phyloP scores from a whole-genome alignment of 2,113 vertebrate genomes.

The Cyprinodon variegatus region DNA sequence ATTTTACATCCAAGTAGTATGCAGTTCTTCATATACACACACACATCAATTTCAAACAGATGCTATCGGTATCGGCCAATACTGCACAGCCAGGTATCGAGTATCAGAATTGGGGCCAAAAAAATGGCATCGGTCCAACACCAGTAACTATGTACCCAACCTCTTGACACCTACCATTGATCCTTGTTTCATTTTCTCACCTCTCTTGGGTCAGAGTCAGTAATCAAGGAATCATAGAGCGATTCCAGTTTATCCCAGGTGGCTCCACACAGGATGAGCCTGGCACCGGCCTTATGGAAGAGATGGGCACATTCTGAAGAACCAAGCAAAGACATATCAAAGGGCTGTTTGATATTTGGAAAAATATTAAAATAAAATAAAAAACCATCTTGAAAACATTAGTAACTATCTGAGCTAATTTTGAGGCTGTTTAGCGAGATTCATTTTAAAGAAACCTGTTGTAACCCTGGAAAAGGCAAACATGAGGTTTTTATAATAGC shows the following conservation, averaged over 20 bases:
- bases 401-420: neutral
- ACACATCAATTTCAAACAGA: no score
- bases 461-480: no score
- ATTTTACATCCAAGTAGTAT: no score
- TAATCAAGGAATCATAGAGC: constrained; percentile 86
- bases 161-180: neutral
- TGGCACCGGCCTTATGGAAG: constrained; percentile 90
- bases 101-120: no score
- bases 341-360: neutral
- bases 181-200: constrained; percentile 71
- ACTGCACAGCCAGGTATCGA: no score
- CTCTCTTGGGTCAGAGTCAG: constrained; percentile 85
- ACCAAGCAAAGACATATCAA: neutral
- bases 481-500: no score
- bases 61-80: no score
- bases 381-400: neutral
- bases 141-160: neutral
- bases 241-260: constrained; percentile 91
- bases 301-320: constrained; percentile 88
- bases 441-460: neutral
- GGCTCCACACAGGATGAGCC: constrained; percentile 90
- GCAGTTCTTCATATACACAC: no score
- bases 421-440: neutral
- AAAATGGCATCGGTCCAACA: no score
- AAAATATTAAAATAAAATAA: neutral